A percentile compares a stretch with the other conserved stretches of the same genome.
Conservation (phyloP, 1,140 invertebrate genomes). For the Bombus terrestris region DNA sequence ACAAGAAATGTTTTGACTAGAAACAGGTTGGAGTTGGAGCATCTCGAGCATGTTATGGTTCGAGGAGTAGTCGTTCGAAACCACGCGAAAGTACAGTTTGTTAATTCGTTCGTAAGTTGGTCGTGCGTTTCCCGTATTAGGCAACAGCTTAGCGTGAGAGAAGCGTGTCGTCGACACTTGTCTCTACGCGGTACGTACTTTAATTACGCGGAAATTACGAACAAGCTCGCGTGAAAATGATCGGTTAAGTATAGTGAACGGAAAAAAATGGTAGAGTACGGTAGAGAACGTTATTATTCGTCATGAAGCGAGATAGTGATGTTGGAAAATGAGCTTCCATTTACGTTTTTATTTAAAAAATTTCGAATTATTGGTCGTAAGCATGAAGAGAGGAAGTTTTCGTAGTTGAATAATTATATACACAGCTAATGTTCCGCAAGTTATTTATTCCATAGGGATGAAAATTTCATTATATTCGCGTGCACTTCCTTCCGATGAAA, state of each 20-base stretch:
- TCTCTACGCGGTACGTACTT: neutral
- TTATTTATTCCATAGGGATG: neutral
- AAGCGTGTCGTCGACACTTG: constrained; percentile 11
- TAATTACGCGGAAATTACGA: constrained; percentile 13
- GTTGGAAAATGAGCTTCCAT: neutral
- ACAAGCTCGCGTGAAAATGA: neutral
- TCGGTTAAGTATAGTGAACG: neutral
- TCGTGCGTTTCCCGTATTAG: neutral
- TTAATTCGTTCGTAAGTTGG: neutral
- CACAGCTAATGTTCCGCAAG: neutral
- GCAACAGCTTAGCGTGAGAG: neutral
- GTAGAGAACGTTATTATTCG: constrained; percentile 1
- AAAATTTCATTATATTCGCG: constrained; percentile 7
- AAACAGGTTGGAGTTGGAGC: neutral
- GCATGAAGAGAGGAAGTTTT: neutral
- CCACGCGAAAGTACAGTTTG: constrained; percentile 9
- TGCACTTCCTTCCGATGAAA: neutral
- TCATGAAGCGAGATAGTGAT: neutral
- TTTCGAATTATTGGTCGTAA: neutral
- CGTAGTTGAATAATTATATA: constrained; percentile 4
- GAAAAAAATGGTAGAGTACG: neutral
- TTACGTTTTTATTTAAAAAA: neutral
- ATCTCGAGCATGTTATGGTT: neutral
- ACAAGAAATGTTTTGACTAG: neutral
- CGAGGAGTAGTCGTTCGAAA: neutral